Evolutionary conservation across 2,888 invertebrate genomes (phyloP), one percentile per base, ranked within the genome.

Genomic region (Cephus runcator): DNA sequence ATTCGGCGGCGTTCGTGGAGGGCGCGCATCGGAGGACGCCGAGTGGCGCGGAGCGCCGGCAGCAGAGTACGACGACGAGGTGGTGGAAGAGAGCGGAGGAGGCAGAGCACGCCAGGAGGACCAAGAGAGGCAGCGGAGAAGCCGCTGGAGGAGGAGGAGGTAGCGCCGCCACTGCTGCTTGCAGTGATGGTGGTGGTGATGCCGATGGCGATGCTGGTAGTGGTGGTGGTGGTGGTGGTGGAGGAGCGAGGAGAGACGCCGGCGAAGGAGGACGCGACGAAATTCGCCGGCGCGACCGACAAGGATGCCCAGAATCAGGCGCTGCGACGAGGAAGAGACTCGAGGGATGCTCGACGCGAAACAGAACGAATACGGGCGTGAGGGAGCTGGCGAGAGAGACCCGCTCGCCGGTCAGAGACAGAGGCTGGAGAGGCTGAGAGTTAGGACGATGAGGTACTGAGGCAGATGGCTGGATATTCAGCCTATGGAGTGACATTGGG

Each of bases 211-310:
- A n/a, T n/a, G n/a, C n/a, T n/a, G 23, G 36, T 36, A 12, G 35
- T 35, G 35, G 34, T 12, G 11, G 11, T 35, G 35, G 35, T 35
- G 12, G 35, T 35, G 36, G 36, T 12, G 15, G 40, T 40, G 78
- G 77, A 40, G 76, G 81, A 69, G 78, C 77, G 79, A 79, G 73
- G 75, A 80, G 82, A 82, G 83, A 76, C 77, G 83, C 75, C 81
- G 83, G 77, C 79, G 76, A 83, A 77, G 83, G 84, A 83, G 84
- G 85, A 85, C 84, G 87, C 84, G 85, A 86, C 87, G 89, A 90
- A 90, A 90, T 90, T 90, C 88, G 88, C 89, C 87, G 88, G 86
- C 86, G 88, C 85, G 87, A 87, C 85, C 84, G 86, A 89, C 88
- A 85, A 88, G 88, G 88, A 87, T 82, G 83, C 84, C 23, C 31